These are phyloP conservation scores for Eristalinus sepulchralis DNA, from an alignment of 2,888 invertebrate genomes.

Conservation along the genomic window DNA sequence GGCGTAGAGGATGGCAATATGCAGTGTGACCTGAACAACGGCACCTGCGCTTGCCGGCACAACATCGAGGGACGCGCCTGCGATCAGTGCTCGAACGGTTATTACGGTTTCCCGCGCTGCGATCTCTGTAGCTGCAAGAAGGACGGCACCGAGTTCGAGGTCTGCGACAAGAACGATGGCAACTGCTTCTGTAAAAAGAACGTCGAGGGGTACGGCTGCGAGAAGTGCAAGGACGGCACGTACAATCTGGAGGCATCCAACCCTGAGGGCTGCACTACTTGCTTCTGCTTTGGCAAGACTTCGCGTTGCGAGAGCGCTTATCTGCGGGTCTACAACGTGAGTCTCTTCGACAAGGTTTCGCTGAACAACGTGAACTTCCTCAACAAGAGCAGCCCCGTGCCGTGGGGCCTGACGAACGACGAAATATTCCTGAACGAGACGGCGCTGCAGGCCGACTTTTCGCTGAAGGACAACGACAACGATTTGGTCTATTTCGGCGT, in stretches of 20 bases:
- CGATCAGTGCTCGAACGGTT: slow-evolving; percentile 92
- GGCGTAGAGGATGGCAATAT: slow-evolving; percentile 89
- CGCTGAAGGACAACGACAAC: slow-evolving; percentile 75
- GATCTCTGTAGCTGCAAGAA: slow-evolving; percentile 90
- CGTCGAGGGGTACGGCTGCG: slow-evolving; percentile 90
- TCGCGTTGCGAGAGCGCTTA: slow-evolving; percentile 91
- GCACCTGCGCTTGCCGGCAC: slow-evolving; percentile 91
- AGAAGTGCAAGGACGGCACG: slow-evolving; percentile 92
- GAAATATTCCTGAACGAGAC: slow-evolving; percentile 79
- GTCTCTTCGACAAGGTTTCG: slow-evolving; percentile 77
- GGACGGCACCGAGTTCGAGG: slow-evolving; percentile 91
- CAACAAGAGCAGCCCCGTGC: slow-evolving; percentile 74
- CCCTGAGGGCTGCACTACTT: slow-evolving; percentile 95
- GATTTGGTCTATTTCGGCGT: slow-evolving; percentile 79
- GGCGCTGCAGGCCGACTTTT: slow-evolving; percentile 78
- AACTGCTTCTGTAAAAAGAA: slow-evolving; percentile 89
- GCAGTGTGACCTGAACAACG: slow-evolving; percentile 94
- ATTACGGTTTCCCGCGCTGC: slow-evolving; percentile 94
- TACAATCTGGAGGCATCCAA: slow-evolving; percentile 93
- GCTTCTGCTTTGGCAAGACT: slow-evolving; percentile 98
- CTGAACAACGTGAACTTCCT: slow-evolving; percentile 76
- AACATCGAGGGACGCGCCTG: slow-evolving; percentile 95
- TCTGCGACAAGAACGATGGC: slow-evolving; percentile 89
- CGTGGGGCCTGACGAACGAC: slow-evolving; percentile 76
- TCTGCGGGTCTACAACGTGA: slow-evolving; percentile 81